Conservation (phyloP, 2,888 invertebrate genomes). For the Lamellibrachia columna region DNA sequence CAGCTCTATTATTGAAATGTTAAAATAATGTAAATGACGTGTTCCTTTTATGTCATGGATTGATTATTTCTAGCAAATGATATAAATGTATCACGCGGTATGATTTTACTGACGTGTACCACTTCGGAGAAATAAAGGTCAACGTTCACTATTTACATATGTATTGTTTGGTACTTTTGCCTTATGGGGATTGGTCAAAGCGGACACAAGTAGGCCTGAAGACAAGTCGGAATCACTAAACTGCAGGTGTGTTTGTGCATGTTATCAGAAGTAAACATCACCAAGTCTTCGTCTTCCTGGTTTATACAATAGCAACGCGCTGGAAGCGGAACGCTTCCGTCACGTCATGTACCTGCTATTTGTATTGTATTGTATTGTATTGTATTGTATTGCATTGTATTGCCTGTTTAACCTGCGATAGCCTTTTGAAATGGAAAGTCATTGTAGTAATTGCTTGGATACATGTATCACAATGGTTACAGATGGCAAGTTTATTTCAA, state of each 20-base stretch:
- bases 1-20: too few species aligned
- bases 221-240: neutral
- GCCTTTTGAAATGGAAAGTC: neutral
- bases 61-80: neutral
- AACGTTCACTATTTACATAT: neutral
- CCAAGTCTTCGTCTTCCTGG: neutral
- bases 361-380: neutral
- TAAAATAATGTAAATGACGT: too few species aligned
- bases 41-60: too few species aligned
- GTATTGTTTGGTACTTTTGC: neutral
- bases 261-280: neutral
- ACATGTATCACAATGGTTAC: neutral
- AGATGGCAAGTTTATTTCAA: neutral
- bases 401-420: neutral
- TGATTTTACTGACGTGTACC: neutral
- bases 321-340: neutral
- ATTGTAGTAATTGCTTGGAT: neutral
- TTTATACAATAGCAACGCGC: neutral
- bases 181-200: neutral
- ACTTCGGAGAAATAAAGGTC: neutral
- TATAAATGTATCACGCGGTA: neutral
- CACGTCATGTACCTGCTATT: neutral
- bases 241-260: neutral
- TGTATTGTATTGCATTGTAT: neutral
- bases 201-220: neutral